A percentile compares a stretch with the other conserved stretches of the same genome.
These are phyloP conservation scores for Hydrozoanthus gracilis DNA, from an alignment of 92 coral and sea anemone species.

Conservation along the genomic window DNA sequence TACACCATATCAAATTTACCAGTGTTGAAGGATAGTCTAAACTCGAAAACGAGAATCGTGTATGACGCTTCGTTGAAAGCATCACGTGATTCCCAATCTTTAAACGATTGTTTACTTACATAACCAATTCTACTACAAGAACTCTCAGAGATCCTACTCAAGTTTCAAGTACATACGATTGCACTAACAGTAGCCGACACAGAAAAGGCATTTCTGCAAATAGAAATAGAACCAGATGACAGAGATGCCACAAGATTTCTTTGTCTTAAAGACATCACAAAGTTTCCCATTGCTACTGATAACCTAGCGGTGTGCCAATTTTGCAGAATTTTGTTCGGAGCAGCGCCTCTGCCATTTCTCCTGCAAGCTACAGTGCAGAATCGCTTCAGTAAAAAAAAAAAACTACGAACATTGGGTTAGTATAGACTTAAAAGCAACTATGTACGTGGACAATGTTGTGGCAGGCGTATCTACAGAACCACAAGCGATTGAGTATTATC, in stretches of 20 bases:
- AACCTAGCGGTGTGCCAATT: constrained; percentile 32
- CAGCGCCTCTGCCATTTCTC: constrained; percentile 25
- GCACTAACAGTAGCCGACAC: constrained; percentile 37
- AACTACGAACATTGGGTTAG: constrained; percentile 15
- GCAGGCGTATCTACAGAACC: constrained; percentile 12
- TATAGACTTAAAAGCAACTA: constrained; percentile 10
- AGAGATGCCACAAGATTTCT: constrained; percentile 47
- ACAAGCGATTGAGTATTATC: constrained; percentile 43
- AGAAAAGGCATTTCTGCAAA: constrained; percentile 46
- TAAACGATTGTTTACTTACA: constrained; percentile 43
- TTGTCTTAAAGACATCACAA: constrained; percentile 35
- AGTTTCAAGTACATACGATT: constrained; percentile 28
- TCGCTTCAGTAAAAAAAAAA: neutral
- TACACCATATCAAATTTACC: constrained; percentile 47
- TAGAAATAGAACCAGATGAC: constrained; percentile 38
- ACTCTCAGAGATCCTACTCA: constrained; percentile 20
- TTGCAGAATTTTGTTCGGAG: constrained; percentile 39
- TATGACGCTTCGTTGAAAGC: constrained; percentile 40
- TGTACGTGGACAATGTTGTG: constrained; percentile 47
- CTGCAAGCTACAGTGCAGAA: constrained; percentile 29
- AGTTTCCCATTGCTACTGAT: constrained; percentile 15
- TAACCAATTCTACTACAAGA: constrained; percentile 45
- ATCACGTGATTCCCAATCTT: constrained; percentile 14
- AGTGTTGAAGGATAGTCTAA: constrained; percentile 42
- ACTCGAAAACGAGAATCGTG: constrained; percentile 47